These are phyloP conservation scores for Epsilonema sp. DNA, from an alignment of 2,888 invertebrate species.

Conservation along the genomic window DNA sequence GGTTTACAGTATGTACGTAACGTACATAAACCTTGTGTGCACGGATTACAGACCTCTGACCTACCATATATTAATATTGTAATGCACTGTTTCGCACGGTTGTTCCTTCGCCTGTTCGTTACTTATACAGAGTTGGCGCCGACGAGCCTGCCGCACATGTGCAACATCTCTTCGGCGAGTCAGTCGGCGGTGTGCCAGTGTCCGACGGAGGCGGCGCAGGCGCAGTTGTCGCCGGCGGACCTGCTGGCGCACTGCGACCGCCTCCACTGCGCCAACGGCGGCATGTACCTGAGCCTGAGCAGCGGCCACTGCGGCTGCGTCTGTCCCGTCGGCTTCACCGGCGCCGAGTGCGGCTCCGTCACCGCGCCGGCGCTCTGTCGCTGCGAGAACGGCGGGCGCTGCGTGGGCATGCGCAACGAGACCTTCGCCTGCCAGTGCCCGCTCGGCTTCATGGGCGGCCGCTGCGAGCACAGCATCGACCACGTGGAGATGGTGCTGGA, in stretches of 20 bases:
- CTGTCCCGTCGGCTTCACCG: slow-evolving; percentile 1
- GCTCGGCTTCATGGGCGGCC: slow-evolving; percentile 6
- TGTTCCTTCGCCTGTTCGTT: too few species aligned
- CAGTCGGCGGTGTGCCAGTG: slow-evolving; percentile 4
- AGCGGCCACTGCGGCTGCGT: slow-evolving; percentile 8
- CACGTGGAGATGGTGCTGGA: slow-evolving; percentile 41
- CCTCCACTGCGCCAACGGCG: slow-evolving; percentile 5
- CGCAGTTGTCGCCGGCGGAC: background rate
- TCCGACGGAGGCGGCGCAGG: background rate
- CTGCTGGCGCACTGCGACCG: background rate
- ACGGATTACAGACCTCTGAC: too few species aligned
- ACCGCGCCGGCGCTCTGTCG: background rate
- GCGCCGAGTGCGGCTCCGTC: slow-evolving; percentile 5
- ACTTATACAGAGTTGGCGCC: too few species aligned
- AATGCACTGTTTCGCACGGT: too few species aligned
- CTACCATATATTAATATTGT: too few species aligned
- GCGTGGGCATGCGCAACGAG: background rate
- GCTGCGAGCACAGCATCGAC: background rate
- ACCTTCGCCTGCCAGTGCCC: slow-evolving; percentile 6
- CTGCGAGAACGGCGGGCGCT: slow-evolving; percentile 8
- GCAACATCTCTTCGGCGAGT: background rate
- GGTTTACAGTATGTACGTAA: too few species aligned
- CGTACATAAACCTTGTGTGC: too few species aligned
- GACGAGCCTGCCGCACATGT: background rate
- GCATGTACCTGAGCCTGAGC: slow-evolving; percentile 6